Evolutionary conservation across 2,113 vertebrate species (phyloP), one percentile per base, ranked within the genome.

Genomic region (Corynorhinus townsendii): DNA sequence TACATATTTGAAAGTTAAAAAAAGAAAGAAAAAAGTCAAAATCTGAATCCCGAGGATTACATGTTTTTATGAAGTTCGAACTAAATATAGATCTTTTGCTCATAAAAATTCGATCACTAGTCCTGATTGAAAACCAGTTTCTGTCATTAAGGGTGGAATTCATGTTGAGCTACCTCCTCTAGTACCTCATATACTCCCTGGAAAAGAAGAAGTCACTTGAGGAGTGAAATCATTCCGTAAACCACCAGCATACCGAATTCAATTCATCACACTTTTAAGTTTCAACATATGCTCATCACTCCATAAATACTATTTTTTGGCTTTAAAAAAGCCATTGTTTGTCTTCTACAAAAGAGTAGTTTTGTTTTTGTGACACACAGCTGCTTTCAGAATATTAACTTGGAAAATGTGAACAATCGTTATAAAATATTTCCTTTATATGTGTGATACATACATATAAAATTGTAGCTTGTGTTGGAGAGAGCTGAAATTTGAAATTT

Each of bases 361-460:
- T 86, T 72, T 83, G 19, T 80, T 80, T 83, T 91, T 38, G 8
- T 86, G 59, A 64, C 4, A 28, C 38, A 12, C 28, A 89, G 38
- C 47, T 91, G 56, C 87, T 86, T 89, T 52, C 33, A 89, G 84
- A 94, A 92, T 90, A 87, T 86, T 68, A 72, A 81, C 47, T 69
- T 94, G 22, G n/a, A 84, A 69, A 79, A 47, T 12, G 26, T 43
- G 54, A 82, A 45, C 16, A 59, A 75, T 87, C 8, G 16, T 68
- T 85, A 64, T 82, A 56, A 56, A 73, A 82, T 33, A 47, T 69
- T 76, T 59, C 73, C 10, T 79, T 79, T 84, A 30, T 30, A 35
- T 72, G 17, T 35, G 11, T 49, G n/a, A 81, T 66, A 35, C 15
- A 66, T 35, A 33, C 5, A 64, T 8, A 26, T 77, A 30, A 3